Percentiles rank a stretch among this genome's conserved stretches.
Evolutionary conservation across 2,888 invertebrate species (phyloP).

Genomic region (Zele albiditarsus): DNA sequence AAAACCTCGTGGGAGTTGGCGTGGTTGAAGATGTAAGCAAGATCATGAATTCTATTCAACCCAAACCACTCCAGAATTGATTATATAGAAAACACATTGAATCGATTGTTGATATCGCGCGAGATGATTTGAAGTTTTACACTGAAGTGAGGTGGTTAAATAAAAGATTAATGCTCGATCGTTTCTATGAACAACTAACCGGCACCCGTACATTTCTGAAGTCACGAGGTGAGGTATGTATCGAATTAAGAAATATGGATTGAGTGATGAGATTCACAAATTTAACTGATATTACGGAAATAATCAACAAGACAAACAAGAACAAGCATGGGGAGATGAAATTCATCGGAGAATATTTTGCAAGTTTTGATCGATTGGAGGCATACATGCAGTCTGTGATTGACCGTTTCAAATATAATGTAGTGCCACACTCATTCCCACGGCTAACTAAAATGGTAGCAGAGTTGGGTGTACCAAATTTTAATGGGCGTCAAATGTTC

Average conservation of each 20-base stretch:
- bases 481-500: not conserved
- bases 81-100: not conserved
- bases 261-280: no score
- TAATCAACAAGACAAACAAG: no score
- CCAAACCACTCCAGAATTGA: not conserved
- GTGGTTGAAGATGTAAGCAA: not conserved
- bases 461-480: not conserved
- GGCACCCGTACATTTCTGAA: not conserved
- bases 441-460: not conserved
- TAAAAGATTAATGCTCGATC: not conserved
- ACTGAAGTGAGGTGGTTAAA: constrained; percentile 19
- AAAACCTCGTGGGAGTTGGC: not conserved
- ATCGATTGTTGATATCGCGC: not conserved
- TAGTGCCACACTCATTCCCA: no score
- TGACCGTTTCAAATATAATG: not conserved
- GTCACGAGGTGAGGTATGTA: not conserved
- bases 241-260: not conserved
- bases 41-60: not conserved
- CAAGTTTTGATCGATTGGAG: not conserved
- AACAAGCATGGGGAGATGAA: no score
- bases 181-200: no score
- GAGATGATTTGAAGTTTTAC: not conserved
- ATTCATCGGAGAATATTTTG: no score
- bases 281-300: no score
- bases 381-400: not conserved